A percentile compares a stretch with the other conserved stretches of the same genome.
These are phyloP conservation scores for Mythimna impura DNA, from an alignment of 2,888 invertebrate species.

Conservation along the genomic window DNA sequence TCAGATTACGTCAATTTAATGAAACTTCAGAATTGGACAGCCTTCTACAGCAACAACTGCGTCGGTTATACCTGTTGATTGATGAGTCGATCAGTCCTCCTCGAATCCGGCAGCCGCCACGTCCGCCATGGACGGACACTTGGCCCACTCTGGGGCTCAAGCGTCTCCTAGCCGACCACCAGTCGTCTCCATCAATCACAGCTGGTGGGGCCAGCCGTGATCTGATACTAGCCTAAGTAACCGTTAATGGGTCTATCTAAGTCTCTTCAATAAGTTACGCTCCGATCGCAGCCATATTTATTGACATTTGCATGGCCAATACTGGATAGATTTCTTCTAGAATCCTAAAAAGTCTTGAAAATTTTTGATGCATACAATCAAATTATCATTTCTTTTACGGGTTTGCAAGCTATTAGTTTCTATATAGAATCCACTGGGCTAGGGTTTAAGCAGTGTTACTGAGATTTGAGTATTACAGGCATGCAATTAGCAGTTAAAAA, in stretches of 20 bases:
- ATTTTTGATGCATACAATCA: conserved; percentile 40
- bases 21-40: conserved; percentile 65
- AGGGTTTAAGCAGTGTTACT: conserved; percentile 30
- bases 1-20: conserved; percentile 68
- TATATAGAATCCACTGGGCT: conserved; percentile 14
- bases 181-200: conserved; percentile 47
- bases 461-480: conserved; percentile 16
- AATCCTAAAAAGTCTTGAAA: conserved; percentile 57
- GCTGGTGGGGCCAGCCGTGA: conserved; percentile 53
- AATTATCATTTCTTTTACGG: conserved; percentile 67
- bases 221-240: conserved; percentile 54
- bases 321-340: conserved; percentile 35
- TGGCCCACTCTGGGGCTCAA: conserved; percentile 50
- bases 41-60: conserved; percentile 66
- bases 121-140: conserved; percentile 4
- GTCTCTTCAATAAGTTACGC: conserved; percentile 37
- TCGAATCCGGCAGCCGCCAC: conserved; percentile 44
- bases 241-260: conserved; percentile 35
- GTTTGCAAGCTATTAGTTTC: conserved; percentile 33
- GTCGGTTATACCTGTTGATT: conserved; percentile 63
- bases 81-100: conserved; percentile 39
- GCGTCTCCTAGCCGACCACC: conserved; percentile 37
- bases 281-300: conserved; percentile 44
- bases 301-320: conserved; percentile 29
- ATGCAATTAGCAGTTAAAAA: conserved; percentile 5